A percentile compares a stretch with the other conserved stretches of the same genome.
Conservation (phyloP, 2,888 invertebrate species). For the Eupithecia exiguata region DNA sequence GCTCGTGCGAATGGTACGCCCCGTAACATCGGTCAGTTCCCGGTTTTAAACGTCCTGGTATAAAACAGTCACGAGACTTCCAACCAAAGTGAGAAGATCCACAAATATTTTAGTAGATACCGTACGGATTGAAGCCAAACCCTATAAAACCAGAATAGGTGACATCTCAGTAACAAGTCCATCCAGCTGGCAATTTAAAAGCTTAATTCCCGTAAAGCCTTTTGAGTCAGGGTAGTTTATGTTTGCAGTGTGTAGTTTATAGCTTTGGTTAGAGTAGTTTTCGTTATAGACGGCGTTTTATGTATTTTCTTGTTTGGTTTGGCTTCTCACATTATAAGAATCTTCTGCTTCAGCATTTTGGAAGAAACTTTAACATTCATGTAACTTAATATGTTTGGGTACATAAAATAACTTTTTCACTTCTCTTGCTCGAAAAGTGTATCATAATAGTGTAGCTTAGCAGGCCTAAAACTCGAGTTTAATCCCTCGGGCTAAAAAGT, state of each 20-base stretch:
- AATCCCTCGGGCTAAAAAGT: too few species aligned
- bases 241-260: constrained; percentile 1
- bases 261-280: background rate
- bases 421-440: too few species aligned
- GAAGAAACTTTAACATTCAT: background rate
- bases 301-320: background rate
- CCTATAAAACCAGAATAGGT: constrained; percentile 23
- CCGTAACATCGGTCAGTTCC: too few species aligned
- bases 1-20: too few species aligned
- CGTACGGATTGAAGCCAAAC: constrained; percentile 2
- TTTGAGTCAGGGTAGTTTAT: constrained; percentile 12
- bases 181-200: constrained; percentile 13
- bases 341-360: background rate
- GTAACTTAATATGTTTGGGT: too few species aligned
- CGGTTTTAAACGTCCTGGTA: background rate
- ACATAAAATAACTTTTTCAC: too few species aligned
- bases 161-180: constrained; percentile 18
- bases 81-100: background rate
- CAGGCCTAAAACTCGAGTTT: too few species aligned
- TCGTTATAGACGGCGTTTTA: background rate
- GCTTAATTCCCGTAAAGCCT: constrained; percentile 24
- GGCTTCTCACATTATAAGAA: background rate
- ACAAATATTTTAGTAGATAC: background rate
- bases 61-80: background rate
- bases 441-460: too few species aligned